Conservation (phyloP, 2,888 invertebrate species). For the Acanthoscelides obtectus region DNA sequence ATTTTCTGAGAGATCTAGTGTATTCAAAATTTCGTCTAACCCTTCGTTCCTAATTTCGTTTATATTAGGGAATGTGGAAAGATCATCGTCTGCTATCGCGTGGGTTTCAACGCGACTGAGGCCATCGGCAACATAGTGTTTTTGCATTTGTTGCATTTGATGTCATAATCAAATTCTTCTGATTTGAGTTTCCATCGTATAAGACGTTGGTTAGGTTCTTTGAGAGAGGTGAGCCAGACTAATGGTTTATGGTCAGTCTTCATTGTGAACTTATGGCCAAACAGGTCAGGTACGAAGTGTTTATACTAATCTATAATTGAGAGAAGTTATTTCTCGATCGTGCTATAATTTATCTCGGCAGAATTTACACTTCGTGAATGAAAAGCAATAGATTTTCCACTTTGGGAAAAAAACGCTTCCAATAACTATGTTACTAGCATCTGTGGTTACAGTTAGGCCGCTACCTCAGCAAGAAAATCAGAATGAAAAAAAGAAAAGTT, state of each 20-base stretch:
- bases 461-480: too few relatives aligned
- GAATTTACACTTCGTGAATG: slow-evolving; percentile 11
- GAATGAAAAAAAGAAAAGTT: too few relatives aligned
- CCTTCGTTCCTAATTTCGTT: background rate
- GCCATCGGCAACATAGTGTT: slow-evolving; percentile 13
- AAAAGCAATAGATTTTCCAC: slow-evolving; percentile 7
- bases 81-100: background rate
- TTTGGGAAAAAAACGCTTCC: slow-evolving; percentile 8
- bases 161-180: too few relatives aligned
- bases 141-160: too few relatives aligned
- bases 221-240: too few relatives aligned
- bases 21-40: background rate
- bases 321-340: slow-evolving; percentile 10
- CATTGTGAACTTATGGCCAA: slow-evolving; percentile 6
- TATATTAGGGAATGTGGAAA: background rate
- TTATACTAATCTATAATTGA: slow-evolving; percentile 11
- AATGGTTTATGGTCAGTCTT: slow-evolving; percentile 26
- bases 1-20: background rate
- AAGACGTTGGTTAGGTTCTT: too few relatives aligned
- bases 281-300: slow-evolving; percentile 8
- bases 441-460: too few relatives aligned
- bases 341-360: slow-evolving; percentile 10
- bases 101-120: slow-evolving; percentile 5
- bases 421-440: slow-evolving; percentile 9
- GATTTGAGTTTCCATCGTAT: too few relatives aligned